Percentiles rank a stretch among this genome's conserved stretches.
phyloP scores from a whole-genome alignment of 2,797 vertebrate species.

The Liparis tanakae region DNA sequence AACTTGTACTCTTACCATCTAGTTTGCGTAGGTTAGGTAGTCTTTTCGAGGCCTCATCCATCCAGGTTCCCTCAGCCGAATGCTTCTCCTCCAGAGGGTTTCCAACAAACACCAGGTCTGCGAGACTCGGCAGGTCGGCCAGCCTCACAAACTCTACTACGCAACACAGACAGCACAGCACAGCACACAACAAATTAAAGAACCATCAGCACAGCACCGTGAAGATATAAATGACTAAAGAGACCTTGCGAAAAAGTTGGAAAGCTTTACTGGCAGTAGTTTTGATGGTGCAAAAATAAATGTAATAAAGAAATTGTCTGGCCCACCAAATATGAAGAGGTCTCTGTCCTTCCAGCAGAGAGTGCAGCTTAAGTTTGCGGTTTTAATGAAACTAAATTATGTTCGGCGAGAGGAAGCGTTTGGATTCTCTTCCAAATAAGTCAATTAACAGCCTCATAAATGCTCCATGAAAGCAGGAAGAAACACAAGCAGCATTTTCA shows the following conservation, averaged over 20 bases:
- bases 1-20: slow-evolving; percentile 85
- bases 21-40: slow-evolving; percentile 92
- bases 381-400: neutral
- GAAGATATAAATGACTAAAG: neutral
- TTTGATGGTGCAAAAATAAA: neutral
- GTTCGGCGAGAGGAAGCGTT: neutral
- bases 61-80: slow-evolving; percentile 89
- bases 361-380: too few species aligned
- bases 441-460: neutral
- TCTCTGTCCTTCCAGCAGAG: too few species aligned
- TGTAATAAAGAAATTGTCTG: neutral
- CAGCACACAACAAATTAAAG: fast-evolving
- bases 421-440: neutral
- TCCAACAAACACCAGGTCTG: slow-evolving; percentile 94
- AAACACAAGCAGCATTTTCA: neutral
- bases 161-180: neutral
- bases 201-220: neutral
- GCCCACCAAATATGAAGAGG: too few species aligned
- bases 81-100: slow-evolving; percentile 96
- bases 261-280: neutral
- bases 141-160: slow-evolving; percentile 92
- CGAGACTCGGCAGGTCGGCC: slow-evolving; percentile 88
- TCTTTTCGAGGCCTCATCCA: slow-evolving; percentile 91
- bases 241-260: neutral
- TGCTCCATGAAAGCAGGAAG: neutral